Evolutionary conservation across 2,888 invertebrate species (phyloP).

Genomic region (Germaria angustata): DNA sequence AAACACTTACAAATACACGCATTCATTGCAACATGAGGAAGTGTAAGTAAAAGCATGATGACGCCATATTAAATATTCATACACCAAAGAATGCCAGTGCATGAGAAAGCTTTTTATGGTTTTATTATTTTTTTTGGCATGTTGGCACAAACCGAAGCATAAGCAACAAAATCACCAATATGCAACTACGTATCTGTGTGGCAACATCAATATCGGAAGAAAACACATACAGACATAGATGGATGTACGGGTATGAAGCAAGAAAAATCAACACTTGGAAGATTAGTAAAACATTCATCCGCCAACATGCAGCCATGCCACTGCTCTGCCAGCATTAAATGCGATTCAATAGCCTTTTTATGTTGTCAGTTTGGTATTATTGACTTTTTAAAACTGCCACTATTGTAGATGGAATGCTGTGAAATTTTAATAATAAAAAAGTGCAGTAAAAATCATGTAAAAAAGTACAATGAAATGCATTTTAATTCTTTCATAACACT

Average conservation of each 20-base stretch:
- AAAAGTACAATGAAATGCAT: neutral
- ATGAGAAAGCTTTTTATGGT: slow-evolving; percentile 70
- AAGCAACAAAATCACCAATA: slow-evolving; percentile 12
- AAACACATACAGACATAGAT: neutral
- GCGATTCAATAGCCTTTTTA: slow-evolving; percentile 25
- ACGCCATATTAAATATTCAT: slow-evolving; percentile 78
- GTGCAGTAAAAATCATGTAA: neutral
- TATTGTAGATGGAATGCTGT: slow-evolving; percentile 5
- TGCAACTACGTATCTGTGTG: slow-evolving; percentile 1
- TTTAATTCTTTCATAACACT: neutral
- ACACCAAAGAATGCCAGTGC: slow-evolving; percentile 68
- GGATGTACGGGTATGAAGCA: neutral
- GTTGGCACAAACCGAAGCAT: slow-evolving; percentile 20
- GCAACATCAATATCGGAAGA: neutral
- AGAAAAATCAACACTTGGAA: slow-evolving; percentile 32
- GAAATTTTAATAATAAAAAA: neutral
- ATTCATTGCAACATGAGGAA: slow-evolving; percentile 19
- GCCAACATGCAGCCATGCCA: slow-evolving; percentile 30
- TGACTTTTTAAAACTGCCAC: slow-evolving; percentile 20
- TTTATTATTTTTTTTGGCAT: slow-evolving; percentile 70
- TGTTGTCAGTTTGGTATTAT: neutral
- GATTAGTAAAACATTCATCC: slow-evolving; percentile 34
- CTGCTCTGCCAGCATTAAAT: slow-evolving; percentile 20
- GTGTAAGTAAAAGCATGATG: slow-evolving; percentile 32
- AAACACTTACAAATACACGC: neutral